Conservation (phyloP, 2,888 invertebrate species). For the Andrena praecox region DNA sequence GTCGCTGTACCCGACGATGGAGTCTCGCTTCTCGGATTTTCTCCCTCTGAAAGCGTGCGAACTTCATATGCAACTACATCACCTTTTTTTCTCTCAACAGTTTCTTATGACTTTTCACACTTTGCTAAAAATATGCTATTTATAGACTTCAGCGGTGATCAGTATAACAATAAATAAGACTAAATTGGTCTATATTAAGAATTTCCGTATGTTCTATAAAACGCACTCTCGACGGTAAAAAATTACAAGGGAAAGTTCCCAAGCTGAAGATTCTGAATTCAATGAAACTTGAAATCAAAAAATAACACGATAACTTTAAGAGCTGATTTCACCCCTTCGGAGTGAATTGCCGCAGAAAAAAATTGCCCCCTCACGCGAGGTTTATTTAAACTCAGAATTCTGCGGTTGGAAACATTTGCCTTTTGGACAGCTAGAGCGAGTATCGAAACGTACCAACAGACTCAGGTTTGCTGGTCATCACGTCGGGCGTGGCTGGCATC, state of each 20-base stretch:
- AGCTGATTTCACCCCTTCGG: no score
- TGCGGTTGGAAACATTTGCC: no score
- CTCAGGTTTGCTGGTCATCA: constrained; percentile 79
- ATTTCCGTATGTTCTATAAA: not conserved
- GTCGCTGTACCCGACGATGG: constrained; percentile 78
- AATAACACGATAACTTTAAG: no score
- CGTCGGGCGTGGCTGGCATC: constrained; percentile 84
- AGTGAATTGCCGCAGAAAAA: no score
- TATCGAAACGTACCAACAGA: constrained; percentile 75
- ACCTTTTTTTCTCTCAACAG: not conserved
- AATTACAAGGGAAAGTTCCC: no score
- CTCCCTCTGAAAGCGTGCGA: constrained; percentile 73
- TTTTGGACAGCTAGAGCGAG: not conserved
- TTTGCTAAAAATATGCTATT: not conserved
- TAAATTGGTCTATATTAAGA: not conserved
- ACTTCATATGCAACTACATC: not conserved
- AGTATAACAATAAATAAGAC: no score
- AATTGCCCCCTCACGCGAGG: no score
- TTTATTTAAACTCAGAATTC: no score
- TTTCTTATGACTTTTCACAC: not conserved
- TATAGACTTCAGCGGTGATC: no score
- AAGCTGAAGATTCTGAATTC: no score
- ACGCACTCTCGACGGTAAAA: not conserved
- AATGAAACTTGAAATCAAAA: no score
- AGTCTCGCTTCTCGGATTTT: constrained; percentile 80